Base-by-base conservation (phyloP, 2,797 vertebrate genomes). In the Chaenodraco wilsoni region DNA sequence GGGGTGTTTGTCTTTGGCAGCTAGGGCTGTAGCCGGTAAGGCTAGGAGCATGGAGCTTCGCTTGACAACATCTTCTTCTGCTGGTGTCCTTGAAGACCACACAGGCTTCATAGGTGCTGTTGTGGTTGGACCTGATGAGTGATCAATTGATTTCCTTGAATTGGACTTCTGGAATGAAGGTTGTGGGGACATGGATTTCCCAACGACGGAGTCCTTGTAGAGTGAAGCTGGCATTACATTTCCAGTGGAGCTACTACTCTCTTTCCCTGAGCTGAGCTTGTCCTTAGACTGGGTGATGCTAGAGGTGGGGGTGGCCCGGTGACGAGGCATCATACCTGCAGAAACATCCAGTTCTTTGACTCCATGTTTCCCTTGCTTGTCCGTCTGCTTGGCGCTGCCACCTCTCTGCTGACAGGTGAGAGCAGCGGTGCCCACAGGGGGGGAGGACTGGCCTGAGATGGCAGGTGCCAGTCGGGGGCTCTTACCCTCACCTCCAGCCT, bases 1-100 rank as follows among this genome's bases (percentile, higher is more conserved):
- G 90, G 92, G 85, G 48, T 91, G 90, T 82, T 94, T 95, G 72
- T 95, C 94, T 95, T 95, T 96, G 91, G 93, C 85, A 87, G 89
- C 88, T 64, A 91, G 84, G 68, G 82, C 83, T 70, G 86, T 74
- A 72, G 84, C 75, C 56, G 87, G 75, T 49, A 87, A 87, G 23
- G 69, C 82, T 83, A 80, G 71, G 60, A 93, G 92, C 66, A 89
- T 40, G 45, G 92, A 87, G 64, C 89, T 87, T 71, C 88, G 90
- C 82, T 94, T 95, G 66, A 89, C 90, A 54, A 84, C 65, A 5
- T 93, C 91, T 12, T 94, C 93, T 51, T 94, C 94, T 8, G 74
- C 74, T 41, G 88, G 82, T 17, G 87, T 82, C 86, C 87, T 91
- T 6, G 84, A 89, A 2, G 90, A 74, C 94, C 93, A 94, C 31